These are phyloP conservation scores for Apistogramma diplotaenia DNA, from an alignment of 2,113 vertebrate genomes.

Conservation along the genomic window DNA sequence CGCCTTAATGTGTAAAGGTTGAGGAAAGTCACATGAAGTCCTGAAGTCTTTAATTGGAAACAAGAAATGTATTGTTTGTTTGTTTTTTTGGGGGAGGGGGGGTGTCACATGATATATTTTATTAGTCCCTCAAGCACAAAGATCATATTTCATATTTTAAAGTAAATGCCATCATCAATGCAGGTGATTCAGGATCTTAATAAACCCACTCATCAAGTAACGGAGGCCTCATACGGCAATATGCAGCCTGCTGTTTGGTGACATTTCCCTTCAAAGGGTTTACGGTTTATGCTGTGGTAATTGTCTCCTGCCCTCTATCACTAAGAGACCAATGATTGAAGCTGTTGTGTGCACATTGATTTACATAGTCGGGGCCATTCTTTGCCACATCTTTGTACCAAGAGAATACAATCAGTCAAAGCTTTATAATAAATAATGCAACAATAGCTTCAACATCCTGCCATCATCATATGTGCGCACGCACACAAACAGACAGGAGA, in stretches of 20 bases:
- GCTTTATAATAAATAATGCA: conserved; percentile 67
- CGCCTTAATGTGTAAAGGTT: background rate
- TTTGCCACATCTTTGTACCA: conserved; percentile 40
- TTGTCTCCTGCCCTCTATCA: conserved; percentile 65
- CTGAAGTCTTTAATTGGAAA: background rate
- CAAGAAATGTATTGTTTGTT: background rate
- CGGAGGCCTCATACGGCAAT: background rate
- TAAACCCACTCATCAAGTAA: conserved; percentile 11
- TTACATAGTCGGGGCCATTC: conserved; percentile 53
- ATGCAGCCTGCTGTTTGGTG: conserved; percentile 23
- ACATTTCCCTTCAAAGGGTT: conserved; percentile 62
- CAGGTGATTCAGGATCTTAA: background rate
- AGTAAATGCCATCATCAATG: background rate
- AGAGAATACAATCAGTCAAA: conserved; percentile 57
- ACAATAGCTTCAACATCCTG: conserved; percentile 36
- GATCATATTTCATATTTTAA: background rate
- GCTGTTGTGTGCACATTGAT: conserved; percentile 61
- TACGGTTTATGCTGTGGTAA: conserved; percentile 45
- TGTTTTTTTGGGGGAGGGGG: too few relatives aligned
- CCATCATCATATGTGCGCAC: conserved; percentile 7
- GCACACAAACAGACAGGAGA: conserved; percentile 11
- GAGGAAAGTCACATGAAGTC: background rate
- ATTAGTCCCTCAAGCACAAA: background rate
- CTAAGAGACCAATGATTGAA: conserved; percentile 53
- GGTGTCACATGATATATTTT: background rate